Evolutionary conservation across 2,888 invertebrate genomes (phyloP), one percentile per base, ranked within the genome.

Genomic region (Phasia obesa): DNA sequence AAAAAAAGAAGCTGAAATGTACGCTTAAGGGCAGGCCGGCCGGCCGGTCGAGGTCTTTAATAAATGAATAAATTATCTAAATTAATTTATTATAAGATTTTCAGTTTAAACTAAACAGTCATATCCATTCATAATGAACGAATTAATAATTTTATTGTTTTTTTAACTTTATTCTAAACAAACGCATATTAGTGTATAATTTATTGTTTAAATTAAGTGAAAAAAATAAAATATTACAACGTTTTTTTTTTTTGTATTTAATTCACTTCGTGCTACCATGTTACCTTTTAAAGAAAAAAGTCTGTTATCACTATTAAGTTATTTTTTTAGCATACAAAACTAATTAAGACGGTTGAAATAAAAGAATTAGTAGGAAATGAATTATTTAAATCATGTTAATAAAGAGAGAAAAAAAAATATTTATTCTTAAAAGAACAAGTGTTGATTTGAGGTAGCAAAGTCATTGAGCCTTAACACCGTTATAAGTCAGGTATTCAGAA

Each of bases 1-100:
- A 35, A 59, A 6, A 38, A 59, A 59, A 35, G 47, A 70, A 42
- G 11, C 4, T 15, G 38, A 17, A 47, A 59, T 59, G 60, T 60
- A 35, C 57, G 25, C 49, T 25, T 38, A 49, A 21, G 35, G 25
- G 59, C 44, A 7, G 17, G 44, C 6, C n/a, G n/a, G n/a, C n/a
- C n/a, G n/a, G n/a, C n/a, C n/a, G n/a, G n/a, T n/a, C n/a, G n/a
- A n/a, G n/a, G n/a, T 60, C 35, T 59, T 49, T 31, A 59, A 51
- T 2, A 38, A 71, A 38, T 53, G 42, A 19, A 65, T 65, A 65
- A 65, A 65, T 57, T 62, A 73, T 21, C 6, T 62, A 21, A 73
- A 70, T 70, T 25, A 60, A 71, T 19, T 73, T 51, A 51, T 19
- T 51, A 51, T 51, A 17, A 17, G 9, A 53, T 42, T 42, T 42